Evolutionary conservation across 2,113 vertebrate species (phyloP), one percentile per base, ranked within the genome.

Genomic region (Apodemus speciosus): DNA sequence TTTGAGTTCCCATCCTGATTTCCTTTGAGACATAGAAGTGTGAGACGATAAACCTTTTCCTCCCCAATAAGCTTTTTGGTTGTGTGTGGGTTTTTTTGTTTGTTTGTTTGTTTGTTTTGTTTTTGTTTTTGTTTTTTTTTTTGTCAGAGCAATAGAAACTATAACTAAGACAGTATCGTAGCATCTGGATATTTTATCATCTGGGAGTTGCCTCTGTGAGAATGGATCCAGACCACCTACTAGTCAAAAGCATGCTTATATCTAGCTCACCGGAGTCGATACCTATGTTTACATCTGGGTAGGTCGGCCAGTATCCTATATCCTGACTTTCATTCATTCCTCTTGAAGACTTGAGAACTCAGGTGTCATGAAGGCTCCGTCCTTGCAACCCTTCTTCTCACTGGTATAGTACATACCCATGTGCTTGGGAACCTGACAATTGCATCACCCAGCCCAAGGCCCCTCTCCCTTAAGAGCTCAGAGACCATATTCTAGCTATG

Each of bases 241-340:
- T 51, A 35, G 49, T 6, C 9, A 38, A 43, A 40, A 75, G 43
- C 18, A 58, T 20, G 2, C n/a, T 2, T 6, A 10, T 1, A 30
- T 30, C 11, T n/a, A 3, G 60, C 49, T 62, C 2, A 0, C 4
- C 9, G 2, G 3, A 60, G 15, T 14, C 21, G 27, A 49, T 1
- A 1, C 32, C 1, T 3, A 46, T 64, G 79, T 32, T 30, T 66
- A 7, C n/a, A n/a, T 35, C 27, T 10, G 72, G 16, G 9, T 9
- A 0, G 30, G 15, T 49, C 6, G 10, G 43, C 43, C n/a, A 38
- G 71, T 0, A 25, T 43, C 64, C 71, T 30, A 20, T 0, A 9
- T 21, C 10, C 27, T 40, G 43, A 77, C 30, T 27, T 56, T 9
- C 76, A 27, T n/a, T 86, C 23, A 35, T 51, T 10, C 58, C n/a